Base-by-base conservation (phyloP, 2,113 vertebrate genomes). In the Lipotes vexillifer region DNA sequence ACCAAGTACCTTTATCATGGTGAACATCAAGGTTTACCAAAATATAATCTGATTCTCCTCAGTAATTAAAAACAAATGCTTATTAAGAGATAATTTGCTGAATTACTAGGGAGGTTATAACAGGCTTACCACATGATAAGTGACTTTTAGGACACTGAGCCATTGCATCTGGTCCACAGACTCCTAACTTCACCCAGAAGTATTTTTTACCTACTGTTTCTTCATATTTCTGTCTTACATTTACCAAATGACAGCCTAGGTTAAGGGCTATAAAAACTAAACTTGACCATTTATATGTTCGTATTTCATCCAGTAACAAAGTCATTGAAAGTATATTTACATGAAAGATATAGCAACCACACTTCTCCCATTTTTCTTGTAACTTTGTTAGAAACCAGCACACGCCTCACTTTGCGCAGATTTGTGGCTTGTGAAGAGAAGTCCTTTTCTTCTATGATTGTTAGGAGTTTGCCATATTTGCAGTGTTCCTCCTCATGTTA, bases 11-110 rank as follows among this genome's bases (percentile, higher is more conserved):
- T 96, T 93, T 88, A 96, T 96, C 46, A 33, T 25, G 27, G 10
- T 82, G 90, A 81, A 93, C 25, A 90, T 90, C n/a, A 71, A 96
- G 46, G 21, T 82, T 75, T 93, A 66, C 33, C 52, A 93, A 97
- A 82, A 71, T 31, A 55, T 89, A 59, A 94, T 75, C 29, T 84
- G 38, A 68, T 93, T 95, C 31, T 44, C 59, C 77, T 91, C 78
- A 72, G 55, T 80, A 82, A 92, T 92, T 74, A 86, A 81, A 95
- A 95, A 44, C 38, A 92, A 86, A 96, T 81, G 11, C 41, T 78
- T 87, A 74, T 38, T 17, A 89, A 92, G 78, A 94, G 72, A 83
- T 57, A 92, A 68, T 85, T 59, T 82, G 21, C 57, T 72, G 6
- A 92, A 83, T 96, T 93, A 61, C 8, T 18, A 25, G 23, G 21